Percentiles rank a stretch among this genome's conserved stretches.
Evolutionary conservation across 2,113 vertebrate species (phyloP).

Genomic region (Aldabrachelys gigantea): DNA sequence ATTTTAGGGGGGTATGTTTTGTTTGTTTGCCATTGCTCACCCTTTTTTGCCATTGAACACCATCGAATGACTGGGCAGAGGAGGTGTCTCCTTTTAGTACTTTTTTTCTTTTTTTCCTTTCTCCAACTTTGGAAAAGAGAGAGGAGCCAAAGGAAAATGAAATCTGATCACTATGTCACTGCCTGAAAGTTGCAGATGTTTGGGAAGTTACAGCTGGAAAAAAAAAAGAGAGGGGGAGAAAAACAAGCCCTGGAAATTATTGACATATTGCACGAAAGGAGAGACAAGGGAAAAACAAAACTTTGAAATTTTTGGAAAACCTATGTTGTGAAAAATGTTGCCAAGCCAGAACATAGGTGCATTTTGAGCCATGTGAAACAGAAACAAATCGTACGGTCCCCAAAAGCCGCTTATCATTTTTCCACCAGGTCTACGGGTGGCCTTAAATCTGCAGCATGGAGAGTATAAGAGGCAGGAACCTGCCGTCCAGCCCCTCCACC

Average conservation of each 20-base stretch:
- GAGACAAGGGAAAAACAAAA: too few species aligned
- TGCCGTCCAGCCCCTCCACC: neutral
- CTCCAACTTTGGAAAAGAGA: neutral
- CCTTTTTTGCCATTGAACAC: neutral
- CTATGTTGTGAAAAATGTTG: too few species aligned
- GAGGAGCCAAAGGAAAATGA: neutral
- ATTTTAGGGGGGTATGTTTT: too few species aligned
- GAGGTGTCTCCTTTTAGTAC: neutral
- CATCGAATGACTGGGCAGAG: neutral
- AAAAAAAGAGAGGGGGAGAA: neutral
- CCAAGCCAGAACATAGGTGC: too few species aligned
- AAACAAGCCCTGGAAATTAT: neutral
- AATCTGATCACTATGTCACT: neutral
- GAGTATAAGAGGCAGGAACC: neutral
- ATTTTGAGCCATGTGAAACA: neutral
- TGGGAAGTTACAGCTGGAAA: neutral
- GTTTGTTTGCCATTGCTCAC: neutral
- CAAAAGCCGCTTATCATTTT: neutral
- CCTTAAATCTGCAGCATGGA: neutral
- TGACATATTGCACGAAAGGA: neutral
- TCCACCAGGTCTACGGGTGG: neutral
- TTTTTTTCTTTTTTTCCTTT: neutral
- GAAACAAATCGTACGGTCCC: neutral
- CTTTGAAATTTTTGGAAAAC: too few species aligned
- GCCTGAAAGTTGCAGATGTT: neutral